Base-by-base conservation (phyloP, 2,113 vertebrate species). In the Thermophis baileyi region DNA sequence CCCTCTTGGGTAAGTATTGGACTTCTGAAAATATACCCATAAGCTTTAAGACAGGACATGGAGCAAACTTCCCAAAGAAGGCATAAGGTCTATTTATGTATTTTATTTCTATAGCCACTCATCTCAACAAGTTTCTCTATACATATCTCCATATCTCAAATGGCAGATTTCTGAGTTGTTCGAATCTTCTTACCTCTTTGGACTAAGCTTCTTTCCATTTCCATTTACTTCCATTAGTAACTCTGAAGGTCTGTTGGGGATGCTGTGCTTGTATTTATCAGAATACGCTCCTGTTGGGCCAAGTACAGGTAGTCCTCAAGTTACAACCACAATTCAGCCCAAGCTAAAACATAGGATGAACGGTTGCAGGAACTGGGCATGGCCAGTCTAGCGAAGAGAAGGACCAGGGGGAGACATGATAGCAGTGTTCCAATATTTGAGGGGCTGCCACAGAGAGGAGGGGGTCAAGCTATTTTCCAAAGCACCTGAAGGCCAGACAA, bases 231-330 rank as follows among this genome's bases (percentile, higher is more conserved):
- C 99, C 94, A 99, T 98, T 93, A 99, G 98, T 88, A 99, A 98
- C 97, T 99, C 99, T 0, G 99, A 98, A 91, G 99, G 97, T 99
- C 99, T 0, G 98, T 97, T 0, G 99, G 99, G 1, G 99, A 99
- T 0, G 98, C 97, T 69, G 98, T 97, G 55, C 97, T 98, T 74
- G 98, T 99, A 97, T 98, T 99, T 85, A 99, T 98, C 95, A 99
- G 98, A 95, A 99, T 98, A 97, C 99, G 99, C 96, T 99, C 99
- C 0, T 99, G 99, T 95, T 99, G 99, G 11, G 99, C 99, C 96
- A 99, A 97, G 97, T 99, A 60, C 3, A 7, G 8, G 0, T 74
- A 49, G 89, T 87, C 88, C 55, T 60, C 7, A 2, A 27, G 25
- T 60, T 60, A 27, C 3, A 3, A 60, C 25, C 55, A 60, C 7